Conservation (phyloP, 2,113 vertebrate genomes). For the Periophthalmodon schlosseri region DNA sequence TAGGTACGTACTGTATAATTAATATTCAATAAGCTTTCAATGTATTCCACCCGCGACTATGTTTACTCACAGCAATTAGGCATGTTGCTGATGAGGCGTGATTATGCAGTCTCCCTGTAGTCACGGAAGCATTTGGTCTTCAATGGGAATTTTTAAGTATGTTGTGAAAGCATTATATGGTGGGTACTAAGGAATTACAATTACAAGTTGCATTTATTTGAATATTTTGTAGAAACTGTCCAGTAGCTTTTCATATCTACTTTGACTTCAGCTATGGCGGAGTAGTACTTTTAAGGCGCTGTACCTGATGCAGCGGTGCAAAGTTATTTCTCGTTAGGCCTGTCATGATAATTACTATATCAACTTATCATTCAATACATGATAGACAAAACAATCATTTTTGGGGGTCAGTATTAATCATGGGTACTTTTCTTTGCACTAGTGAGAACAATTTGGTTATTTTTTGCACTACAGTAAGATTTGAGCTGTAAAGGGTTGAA, state of each 20-base stretch:
- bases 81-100: neutral
- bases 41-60: neutral
- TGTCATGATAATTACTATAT: too few species aligned
- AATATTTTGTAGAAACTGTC: neutral
- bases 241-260: neutral
- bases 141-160: conserved; percentile 1
- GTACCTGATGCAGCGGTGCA: too few species aligned
- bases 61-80: neutral
- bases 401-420: too few species aligned
- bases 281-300: too few species aligned
- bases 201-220: neutral
- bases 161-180: neutral
- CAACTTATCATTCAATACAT: too few species aligned
- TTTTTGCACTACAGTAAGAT: too few species aligned
- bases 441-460: too few species aligned
- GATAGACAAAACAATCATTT: too few species aligned
- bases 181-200: neutral
- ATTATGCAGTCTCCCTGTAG: neutral
- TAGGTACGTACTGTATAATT: neutral
- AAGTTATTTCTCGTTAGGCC: too few species aligned
- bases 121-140: neutral
- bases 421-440: too few species aligned
- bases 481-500: too few species aligned
- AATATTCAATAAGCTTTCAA: neutral
- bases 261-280: too few species aligned